Evolutionary conservation across 2,888 invertebrate genomes (phyloP).

Genomic region (Malthinus flaveolus): DNA sequence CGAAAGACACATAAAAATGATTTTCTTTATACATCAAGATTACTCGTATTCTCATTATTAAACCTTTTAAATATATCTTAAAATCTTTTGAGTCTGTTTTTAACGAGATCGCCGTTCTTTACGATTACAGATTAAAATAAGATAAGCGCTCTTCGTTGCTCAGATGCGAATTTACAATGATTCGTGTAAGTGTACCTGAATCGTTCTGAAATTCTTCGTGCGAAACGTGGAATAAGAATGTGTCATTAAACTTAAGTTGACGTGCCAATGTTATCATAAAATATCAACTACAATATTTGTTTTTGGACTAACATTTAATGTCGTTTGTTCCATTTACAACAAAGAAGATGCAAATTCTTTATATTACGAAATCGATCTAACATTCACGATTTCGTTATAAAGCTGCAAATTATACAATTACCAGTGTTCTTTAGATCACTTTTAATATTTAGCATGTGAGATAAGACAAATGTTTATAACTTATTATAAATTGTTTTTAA

Average conservation of each 20-base stretch:
- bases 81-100: conserved; percentile 8
- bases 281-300: conserved; percentile 27
- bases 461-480: neutral
- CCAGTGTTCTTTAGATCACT: conserved; percentile 18
- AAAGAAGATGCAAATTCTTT: no score
- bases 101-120: conserved; percentile 24
- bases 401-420: conserved; percentile 24
- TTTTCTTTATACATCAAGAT: conserved; percentile 11
- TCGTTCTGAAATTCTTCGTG: conserved; percentile 37
- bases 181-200: conserved; percentile 27
- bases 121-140: conserved; percentile 26
- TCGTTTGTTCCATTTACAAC: no score
- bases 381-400: conserved; percentile 25
- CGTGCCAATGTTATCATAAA: conserved; percentile 47
- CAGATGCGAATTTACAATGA: conserved; percentile 30
- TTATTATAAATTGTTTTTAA: no score
- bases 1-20: neutral
- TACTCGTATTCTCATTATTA: conserved; percentile 9
- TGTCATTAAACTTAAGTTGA: conserved; percentile 47
- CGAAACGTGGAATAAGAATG: conserved; percentile 51
- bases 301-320: conserved; percentile 20
- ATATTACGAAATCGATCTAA: conserved; percentile 17
- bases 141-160: conserved; percentile 26
- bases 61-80: conserved; percentile 7
- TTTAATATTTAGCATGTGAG: conserved; percentile 19